Conservation (phyloP, 2,797 vertebrate genomes). For the Cynodonichthys magdalenae region DNA sequence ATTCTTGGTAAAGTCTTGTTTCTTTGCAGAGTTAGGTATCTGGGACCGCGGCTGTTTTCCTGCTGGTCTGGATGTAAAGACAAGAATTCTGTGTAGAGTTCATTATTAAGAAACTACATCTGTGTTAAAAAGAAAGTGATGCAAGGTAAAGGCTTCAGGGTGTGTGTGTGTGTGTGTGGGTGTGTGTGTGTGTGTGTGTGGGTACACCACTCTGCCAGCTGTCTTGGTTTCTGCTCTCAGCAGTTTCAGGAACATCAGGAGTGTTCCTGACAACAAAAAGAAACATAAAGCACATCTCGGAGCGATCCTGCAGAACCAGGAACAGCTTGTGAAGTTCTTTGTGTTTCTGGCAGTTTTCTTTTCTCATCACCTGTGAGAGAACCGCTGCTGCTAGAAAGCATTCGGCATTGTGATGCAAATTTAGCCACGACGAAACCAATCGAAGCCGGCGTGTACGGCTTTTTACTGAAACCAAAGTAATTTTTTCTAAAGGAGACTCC, state of each 20-base stretch:
- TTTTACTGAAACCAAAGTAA: background rate
- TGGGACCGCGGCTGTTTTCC: no score
- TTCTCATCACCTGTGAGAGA: slow-evolving; percentile 9
- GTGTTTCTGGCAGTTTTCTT: background rate
- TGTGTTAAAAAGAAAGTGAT: background rate
- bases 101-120: no score
- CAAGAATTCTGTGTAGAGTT: no score
- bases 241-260: slow-evolving; percentile 23
- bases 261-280: slow-evolving; percentile 2
- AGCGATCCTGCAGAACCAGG: slow-evolving; percentile 8
- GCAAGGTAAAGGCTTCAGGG: background rate
- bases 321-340: slow-evolving; percentile 32
- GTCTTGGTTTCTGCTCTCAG: slow-evolving; percentile 28
- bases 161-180: slow-evolving; percentile 1
- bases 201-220: slow-evolving; percentile 6
- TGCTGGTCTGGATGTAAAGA: no score
- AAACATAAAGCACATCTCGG: slow-evolving; percentile 27
- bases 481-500: no score
- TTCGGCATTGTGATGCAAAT: slow-evolving; percentile 23
- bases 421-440: background rate
- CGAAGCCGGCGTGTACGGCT: background rate
- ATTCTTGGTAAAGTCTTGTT: no score
- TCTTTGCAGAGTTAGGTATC: no score
- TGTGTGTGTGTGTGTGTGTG: no score
- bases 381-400: slow-evolving; percentile 5